A percentile compares a stretch with the other conserved stretches of the same genome.
These are phyloP conservation scores for Hecatera dysodea DNA, from an alignment of 2,888 invertebrate genomes.

Conservation along the genomic window DNA sequence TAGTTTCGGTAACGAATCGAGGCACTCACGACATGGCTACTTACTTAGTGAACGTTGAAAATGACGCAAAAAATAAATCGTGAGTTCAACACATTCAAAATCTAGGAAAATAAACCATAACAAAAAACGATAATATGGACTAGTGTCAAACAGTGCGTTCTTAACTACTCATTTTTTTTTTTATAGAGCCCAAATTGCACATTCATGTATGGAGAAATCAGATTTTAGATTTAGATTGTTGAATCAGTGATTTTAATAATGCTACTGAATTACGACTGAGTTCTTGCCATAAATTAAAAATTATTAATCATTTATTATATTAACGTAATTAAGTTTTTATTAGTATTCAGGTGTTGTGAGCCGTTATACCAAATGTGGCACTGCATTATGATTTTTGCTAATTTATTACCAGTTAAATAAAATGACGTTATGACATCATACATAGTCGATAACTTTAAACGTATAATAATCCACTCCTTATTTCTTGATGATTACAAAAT, in stretches of 20 bases:
- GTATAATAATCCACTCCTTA: slow-evolving; percentile 56
- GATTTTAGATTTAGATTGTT: slow-evolving; percentile 58
- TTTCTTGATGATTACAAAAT: slow-evolving; percentile 60
- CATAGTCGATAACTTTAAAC: slow-evolving; percentile 24
- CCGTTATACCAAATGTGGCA: slow-evolving; percentile 52
- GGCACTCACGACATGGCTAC: slow-evolving; percentile 83
- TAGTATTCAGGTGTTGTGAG: slow-evolving; percentile 38
- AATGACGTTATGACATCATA: slow-evolving; percentile 56
- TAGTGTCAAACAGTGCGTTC: slow-evolving; percentile 68
- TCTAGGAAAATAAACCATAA: slow-evolving; percentile 73
- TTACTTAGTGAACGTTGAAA: slow-evolving; percentile 78
- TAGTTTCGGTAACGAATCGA: slow-evolving; percentile 85
- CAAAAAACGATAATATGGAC: slow-evolving; percentile 74
- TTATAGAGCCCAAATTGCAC: slow-evolving; percentile 38
- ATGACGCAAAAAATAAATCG: slow-evolving; percentile 84
- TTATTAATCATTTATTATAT: slow-evolving; percentile 53
- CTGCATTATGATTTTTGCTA: slow-evolving; percentile 55
- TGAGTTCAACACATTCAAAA: slow-evolving; percentile 82
- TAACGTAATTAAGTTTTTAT: slow-evolving; percentile 56
- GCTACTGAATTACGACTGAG: slow-evolving; percentile 58
- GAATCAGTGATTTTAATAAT: slow-evolving; percentile 56
- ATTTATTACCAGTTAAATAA: slow-evolving; percentile 53
- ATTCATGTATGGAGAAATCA: slow-evolving; percentile 53
- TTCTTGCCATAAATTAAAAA: slow-evolving; percentile 58
- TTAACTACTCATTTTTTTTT: slow-evolving; percentile 55